These are phyloP conservation scores for Odontothrips loti DNA, from an alignment of 2,888 invertebrate species.

Conservation along the genomic window DNA sequence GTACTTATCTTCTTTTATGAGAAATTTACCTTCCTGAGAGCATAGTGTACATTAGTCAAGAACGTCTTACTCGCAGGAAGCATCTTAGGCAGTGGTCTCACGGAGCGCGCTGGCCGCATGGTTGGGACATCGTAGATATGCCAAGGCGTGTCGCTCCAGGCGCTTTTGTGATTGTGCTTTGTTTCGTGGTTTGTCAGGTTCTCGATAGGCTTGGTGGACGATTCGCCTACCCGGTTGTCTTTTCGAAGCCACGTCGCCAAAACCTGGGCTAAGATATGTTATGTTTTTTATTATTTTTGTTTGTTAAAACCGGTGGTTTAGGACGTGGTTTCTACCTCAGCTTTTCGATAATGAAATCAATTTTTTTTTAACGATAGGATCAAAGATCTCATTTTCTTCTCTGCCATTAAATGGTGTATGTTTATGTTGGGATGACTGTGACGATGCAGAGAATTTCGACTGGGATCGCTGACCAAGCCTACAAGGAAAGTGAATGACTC, in stretches of 20 bases:
- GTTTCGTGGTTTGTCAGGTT: conserved; percentile 7
- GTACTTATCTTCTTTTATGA: conserved; percentile 1
- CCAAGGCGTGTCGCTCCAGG: not conserved
- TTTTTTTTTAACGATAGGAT: conserved; percentile 21
- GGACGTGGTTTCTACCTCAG: conserved; percentile 22
- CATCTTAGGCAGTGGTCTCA: not conserved
- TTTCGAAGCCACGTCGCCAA: not conserved
- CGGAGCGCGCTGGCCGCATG: not conserved
- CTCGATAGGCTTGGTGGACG: conserved; percentile 23
- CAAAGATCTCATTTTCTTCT: conserved; percentile 23
- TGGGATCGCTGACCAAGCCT: conserved; percentile 20
- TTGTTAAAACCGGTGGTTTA: conserved; percentile 13
- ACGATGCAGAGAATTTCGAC: conserved; percentile 20
- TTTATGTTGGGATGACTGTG: not conserved
- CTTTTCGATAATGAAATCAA: conserved; percentile 7
- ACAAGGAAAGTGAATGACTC: conserved; percentile 13
- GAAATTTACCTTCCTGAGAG: not conserved
- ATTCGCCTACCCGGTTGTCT: not conserved
- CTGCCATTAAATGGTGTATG: conserved; percentile 19
- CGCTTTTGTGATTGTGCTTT: not conserved
- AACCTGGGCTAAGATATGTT: conserved; percentile 2
- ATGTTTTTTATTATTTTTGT: not conserved
- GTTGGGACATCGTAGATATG: not conserved
- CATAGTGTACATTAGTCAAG: conserved; percentile 15
- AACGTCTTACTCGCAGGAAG: not conserved